These are phyloP conservation scores for Champsocephalus esox DNA, from an alignment of 2,797 vertebrate species.

Conservation along the genomic window DNA sequence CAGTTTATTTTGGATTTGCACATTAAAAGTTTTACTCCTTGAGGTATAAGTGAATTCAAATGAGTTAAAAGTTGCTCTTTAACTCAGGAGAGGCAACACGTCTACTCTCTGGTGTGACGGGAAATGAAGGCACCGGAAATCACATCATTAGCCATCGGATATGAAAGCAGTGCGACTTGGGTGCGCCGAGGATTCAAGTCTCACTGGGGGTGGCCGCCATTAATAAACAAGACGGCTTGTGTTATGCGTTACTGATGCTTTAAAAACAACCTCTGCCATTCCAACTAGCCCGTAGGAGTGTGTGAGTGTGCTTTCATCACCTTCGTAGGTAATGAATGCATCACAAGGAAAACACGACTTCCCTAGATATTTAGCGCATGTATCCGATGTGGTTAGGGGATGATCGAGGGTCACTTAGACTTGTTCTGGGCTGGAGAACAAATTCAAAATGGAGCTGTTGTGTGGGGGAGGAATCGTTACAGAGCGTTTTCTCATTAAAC, in stretches of 20 bases:
- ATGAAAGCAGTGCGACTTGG: conserved; percentile 73
- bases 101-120: conserved; percentile 20
- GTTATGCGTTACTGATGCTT: conserved; percentile 78
- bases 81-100: conserved; percentile 35
- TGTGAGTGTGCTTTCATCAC: conserved; percentile 39
- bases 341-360: too few species aligned
- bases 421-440: too few species aligned
- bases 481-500: too few species aligned
- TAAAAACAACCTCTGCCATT: conserved; percentile 60
- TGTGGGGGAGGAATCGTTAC: too few species aligned
- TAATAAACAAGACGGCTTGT: conserved; percentile 81
- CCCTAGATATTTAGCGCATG: too few species aligned
- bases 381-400: too few species aligned
- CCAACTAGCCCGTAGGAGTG: conserved; percentile 19
- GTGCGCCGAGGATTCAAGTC: conserved; percentile 54
- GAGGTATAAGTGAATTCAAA: conserved; percentile 18
- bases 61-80: conserved; percentile 26
- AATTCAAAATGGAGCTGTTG: too few species aligned
- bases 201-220: conserved; percentile 66
- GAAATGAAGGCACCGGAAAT: conserved; percentile 55
- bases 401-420: too few species aligned
- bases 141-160: conserved; percentile 72
- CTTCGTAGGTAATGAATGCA: conserved; percentile 2
- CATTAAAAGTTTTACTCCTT: conserved; percentile 20
- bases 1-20: neutral